phyloP scores from a whole-genome alignment of 2,888 invertebrate species.

The Fragum whitleyi region DNA sequence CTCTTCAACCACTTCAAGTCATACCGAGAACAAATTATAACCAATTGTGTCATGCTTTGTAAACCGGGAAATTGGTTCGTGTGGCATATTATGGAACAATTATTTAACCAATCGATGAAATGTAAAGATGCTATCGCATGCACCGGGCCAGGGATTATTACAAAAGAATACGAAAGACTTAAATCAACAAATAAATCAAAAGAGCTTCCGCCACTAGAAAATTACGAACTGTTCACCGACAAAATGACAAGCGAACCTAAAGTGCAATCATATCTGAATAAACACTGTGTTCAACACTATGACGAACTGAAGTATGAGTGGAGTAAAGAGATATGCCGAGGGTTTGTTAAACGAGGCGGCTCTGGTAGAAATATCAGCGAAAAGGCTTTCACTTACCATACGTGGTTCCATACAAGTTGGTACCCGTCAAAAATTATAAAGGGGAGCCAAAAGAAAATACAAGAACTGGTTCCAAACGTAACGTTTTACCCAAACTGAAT shows the following conservation, averaged over 20 bases:
- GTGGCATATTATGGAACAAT: neutral
- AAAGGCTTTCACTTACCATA: conserved; percentile 4
- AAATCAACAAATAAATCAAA: neutral
- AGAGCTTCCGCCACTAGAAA: neutral
- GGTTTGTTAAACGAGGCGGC: neutral
- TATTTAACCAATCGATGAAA: neutral
- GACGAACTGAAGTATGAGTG: neutral
- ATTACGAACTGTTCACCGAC: neutral
- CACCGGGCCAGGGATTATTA: neutral
- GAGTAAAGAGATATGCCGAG: neutral
- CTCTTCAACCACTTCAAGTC: neutral
- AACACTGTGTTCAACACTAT: neutral
- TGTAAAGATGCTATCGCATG: neutral
- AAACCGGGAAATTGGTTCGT: neutral
- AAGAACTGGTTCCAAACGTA: neutral
- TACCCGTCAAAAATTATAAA: neutral
- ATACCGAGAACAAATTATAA: neutral
- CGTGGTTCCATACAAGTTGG: conserved; percentile 9
- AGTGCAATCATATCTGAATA: neutral
- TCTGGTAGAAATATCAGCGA: conserved; percentile 5
- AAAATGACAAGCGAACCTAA: neutral
- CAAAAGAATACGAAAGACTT: neutral
- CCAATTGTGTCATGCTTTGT: conserved; percentile 1
- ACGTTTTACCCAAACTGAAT: neutral
- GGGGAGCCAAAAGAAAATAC: neutral